These are phyloP conservation scores for Calephelis nemesis DNA, from an alignment of 1,140 invertebrate species.

Conservation along the genomic window DNA sequence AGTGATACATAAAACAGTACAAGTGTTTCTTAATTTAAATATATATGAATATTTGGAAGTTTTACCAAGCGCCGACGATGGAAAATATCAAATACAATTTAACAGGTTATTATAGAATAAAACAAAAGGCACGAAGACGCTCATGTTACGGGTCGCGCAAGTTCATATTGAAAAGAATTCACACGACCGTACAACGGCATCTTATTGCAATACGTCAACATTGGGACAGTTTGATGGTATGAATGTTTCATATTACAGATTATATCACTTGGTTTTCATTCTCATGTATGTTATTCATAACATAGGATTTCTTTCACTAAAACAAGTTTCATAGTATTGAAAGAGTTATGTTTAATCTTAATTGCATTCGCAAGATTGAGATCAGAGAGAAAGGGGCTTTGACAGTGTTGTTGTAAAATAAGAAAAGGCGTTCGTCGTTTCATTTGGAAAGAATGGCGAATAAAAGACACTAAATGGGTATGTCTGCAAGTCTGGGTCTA, in stretches of 20 bases:
- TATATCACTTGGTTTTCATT: neutral
- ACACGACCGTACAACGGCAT: slow-evolving; percentile 50
- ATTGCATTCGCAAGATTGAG: too few relatives aligned
- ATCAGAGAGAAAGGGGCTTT: too few relatives aligned
- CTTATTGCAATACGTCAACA: slow-evolving; percentile 52
- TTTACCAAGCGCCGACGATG: too few relatives aligned
- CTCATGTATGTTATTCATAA: neutral
- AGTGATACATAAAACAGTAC: too few relatives aligned
- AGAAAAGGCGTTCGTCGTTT: too few relatives aligned
- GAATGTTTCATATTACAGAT: slow-evolving; percentile 12
- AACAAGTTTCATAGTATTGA: too few relatives aligned
- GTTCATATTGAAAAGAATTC: slow-evolving; percentile 46
- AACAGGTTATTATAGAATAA: slow-evolving; percentile 22
- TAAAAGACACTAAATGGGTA: too few relatives aligned
- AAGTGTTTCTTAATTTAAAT: too few relatives aligned
- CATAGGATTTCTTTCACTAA: neutral
- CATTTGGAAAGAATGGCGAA: too few relatives aligned
- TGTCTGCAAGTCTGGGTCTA: too few relatives aligned
- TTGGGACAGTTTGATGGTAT: slow-evolving; percentile 23
- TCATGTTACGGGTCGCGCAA: slow-evolving; percentile 27
- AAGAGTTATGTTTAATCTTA: too few relatives aligned
- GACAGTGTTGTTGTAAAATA: too few relatives aligned
- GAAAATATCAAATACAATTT: neutral
- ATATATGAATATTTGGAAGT: neutral
- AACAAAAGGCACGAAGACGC: slow-evolving; percentile 35